Conservation (phyloP, 2,888 invertebrate genomes). For the Thera britannica region DNA sequence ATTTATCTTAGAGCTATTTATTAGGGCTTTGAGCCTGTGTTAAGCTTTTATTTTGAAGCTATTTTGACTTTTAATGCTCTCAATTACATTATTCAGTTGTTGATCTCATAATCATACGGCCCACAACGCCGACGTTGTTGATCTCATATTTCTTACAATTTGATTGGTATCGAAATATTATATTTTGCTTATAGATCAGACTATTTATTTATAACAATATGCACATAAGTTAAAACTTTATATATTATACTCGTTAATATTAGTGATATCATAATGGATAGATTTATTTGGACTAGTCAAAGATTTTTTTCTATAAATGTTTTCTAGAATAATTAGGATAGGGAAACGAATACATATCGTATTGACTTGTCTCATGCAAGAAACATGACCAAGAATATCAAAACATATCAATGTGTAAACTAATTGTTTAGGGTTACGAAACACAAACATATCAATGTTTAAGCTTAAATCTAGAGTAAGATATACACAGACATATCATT, state of each 20-base stretch:
- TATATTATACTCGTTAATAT: too few species aligned
- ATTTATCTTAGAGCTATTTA: neutral
- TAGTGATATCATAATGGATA: too few species aligned
- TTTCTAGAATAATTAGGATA: slow-evolving; percentile 18
- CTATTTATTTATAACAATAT: too few species aligned
- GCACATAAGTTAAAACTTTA: too few species aligned
- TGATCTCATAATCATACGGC: neutral
- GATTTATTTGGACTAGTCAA: neutral
- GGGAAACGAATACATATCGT: slow-evolving; percentile 66
- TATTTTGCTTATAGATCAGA: too few species aligned
- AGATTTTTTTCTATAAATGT: neutral
- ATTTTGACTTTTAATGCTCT: neutral
- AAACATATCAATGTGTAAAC: slow-evolving; percentile 39
- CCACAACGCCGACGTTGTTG: neutral
- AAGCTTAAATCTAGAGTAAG: slow-evolving; percentile 12
- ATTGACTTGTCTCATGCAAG: slow-evolving; percentile 58
- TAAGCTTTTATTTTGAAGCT: neutral
- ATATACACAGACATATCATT: slow-evolving; percentile 25
- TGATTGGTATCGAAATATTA: too few species aligned
- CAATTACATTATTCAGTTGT: neutral
- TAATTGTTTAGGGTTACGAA: neutral
- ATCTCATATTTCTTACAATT: neutral
- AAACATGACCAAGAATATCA: slow-evolving; percentile 79
- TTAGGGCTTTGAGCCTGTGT: neutral
- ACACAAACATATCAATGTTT: slow-evolving; percentile 11